phyloP scores from a whole-genome alignment of 2,797 vertebrate species.

The Oreortyx pictus region DNA sequence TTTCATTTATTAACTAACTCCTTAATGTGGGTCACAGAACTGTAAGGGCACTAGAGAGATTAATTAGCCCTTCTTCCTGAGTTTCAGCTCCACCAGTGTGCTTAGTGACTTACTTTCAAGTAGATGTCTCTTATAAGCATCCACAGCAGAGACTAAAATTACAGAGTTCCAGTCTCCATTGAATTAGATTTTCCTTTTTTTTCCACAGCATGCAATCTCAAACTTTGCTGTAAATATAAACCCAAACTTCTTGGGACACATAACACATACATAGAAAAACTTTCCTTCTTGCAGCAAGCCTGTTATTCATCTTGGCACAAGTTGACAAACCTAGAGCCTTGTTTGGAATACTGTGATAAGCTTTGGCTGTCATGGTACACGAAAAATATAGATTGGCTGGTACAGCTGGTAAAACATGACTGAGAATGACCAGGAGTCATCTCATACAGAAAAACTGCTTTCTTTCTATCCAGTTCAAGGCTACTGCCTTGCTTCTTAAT shows the following conservation, averaged over 20 bases:
- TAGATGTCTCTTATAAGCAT: neutral
- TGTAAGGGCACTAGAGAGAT: neutral
- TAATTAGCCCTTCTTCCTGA: neutral
- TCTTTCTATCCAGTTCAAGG: neutral
- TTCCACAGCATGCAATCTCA: neutral
- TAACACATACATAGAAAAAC: rapidly evolving
- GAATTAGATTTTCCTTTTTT: neutral
- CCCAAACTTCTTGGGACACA: rapidly evolving
- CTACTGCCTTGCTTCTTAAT: neutral
- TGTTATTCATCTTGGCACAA: neutral
- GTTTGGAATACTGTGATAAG: neutral
- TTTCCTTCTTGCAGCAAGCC: neutral
- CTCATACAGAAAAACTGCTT: neutral
- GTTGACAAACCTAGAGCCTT: neutral
- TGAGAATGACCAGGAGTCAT: neutral
- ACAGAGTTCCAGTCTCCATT: neutral
- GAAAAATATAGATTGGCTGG: neutral
- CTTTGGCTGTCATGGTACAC: neutral
- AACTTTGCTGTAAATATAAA: neutral
- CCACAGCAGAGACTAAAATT: neutral
- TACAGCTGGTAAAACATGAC: neutral
- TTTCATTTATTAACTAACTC: neutral
- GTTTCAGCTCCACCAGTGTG: neutral
- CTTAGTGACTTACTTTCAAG: neutral
- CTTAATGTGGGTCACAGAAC: neutral